Evolutionary conservation across 2,797 vertebrate species (phyloP).

Genomic region (Typhlichthys subterraneus): DNA sequence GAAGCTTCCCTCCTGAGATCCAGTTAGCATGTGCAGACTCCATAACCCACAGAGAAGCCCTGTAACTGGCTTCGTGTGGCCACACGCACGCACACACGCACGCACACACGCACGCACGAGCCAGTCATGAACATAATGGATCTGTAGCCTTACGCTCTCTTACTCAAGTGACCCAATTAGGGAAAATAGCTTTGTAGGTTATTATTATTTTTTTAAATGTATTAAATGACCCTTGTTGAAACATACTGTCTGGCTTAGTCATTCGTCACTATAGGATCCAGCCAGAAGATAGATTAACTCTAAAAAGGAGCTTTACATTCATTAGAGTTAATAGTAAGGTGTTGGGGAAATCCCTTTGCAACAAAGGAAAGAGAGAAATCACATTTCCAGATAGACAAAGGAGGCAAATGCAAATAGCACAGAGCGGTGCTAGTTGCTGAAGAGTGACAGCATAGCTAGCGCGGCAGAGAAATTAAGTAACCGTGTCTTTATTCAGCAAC

Average conservation of each 20-base stretch:
- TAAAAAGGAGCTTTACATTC: conserved; percentile 51
- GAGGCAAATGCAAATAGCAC: conserved; percentile 39
- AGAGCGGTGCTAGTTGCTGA: conserved; percentile 17
- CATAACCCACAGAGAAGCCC: conserved; percentile 61
- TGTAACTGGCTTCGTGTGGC: conserved; percentile 51
- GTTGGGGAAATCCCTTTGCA: conserved; percentile 52
- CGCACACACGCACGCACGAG: conserved; percentile 28
- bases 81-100: conserved; percentile 42
- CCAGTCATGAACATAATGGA: conserved; percentile 71
- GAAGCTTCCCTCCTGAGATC: conserved; percentile 58
- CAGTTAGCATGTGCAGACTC: conserved; percentile 57
- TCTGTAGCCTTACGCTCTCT: conserved; percentile 60
- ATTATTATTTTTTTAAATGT: conserved; percentile 8
- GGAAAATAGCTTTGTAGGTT: conserved; percentile 45
- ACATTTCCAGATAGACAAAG: conserved; percentile 27
- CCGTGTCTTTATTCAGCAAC: background rate
- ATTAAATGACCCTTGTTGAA: conserved; percentile 33
- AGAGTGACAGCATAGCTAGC: conserved; percentile 14
- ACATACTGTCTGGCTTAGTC: conserved; percentile 16
- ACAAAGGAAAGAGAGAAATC: conserved; percentile 50
- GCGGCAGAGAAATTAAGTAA: conserved; percentile 28
- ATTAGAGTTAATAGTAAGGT: conserved; percentile 42
- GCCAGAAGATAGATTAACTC: conserved; percentile 43
- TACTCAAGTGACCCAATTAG: conserved; percentile 64
- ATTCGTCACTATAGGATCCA: conserved; percentile 1